Base-by-base conservation (phyloP, 2,797 vertebrate genomes). In the Botia almorhae region DNA sequence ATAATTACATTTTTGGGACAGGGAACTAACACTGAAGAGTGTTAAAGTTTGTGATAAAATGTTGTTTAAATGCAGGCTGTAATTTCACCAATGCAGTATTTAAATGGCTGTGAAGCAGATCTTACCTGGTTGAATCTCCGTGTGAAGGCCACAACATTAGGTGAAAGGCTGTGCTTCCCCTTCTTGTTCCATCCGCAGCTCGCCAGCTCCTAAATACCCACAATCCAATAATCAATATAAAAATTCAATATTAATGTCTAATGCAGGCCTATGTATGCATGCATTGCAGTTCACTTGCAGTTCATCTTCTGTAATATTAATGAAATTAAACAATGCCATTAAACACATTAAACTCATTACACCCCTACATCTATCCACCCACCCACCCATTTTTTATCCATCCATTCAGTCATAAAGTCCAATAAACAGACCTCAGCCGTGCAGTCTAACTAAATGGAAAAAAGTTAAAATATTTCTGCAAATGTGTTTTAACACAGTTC, bases 101-200 rank as follows among this genome's bases (percentile, higher is more conserved):
- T n/a, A n/a, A n/a, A n/a, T 26, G 23, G 23, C 23, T 26, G 26
- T 33, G 43, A 46, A 14, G 29, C 5, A 33, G 14, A 1, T 70
- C 84, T 84, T 90, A 98, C 97, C 96, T 98, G 97, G 90, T 98
- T 98, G 92, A 98, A 98, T 81, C 97, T 94, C 81, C 97, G 94
- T n/a, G 97, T 98, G 90, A 98, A 98, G 74, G 97, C 96, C 71
- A 98, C 97, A 74, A 98, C 92, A 39, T 98, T 98, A 46, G 97
- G 97, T 63, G 97, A 95, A 0, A 98, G 94, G 78, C 94, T 96
- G 86, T 98, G 96, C 88, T 98, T 98, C 89, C 98, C 97, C 84
- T 97, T 98, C 87, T 96, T 96, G 85, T 96, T 98, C 97, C 97
- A 98, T 82, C 96, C 97, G 87, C 97, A 98, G 90, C 96, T 97